Evolutionary conservation across 2,888 invertebrate genomes (phyloP).

Genomic region (Esperia sulphurella): DNA sequence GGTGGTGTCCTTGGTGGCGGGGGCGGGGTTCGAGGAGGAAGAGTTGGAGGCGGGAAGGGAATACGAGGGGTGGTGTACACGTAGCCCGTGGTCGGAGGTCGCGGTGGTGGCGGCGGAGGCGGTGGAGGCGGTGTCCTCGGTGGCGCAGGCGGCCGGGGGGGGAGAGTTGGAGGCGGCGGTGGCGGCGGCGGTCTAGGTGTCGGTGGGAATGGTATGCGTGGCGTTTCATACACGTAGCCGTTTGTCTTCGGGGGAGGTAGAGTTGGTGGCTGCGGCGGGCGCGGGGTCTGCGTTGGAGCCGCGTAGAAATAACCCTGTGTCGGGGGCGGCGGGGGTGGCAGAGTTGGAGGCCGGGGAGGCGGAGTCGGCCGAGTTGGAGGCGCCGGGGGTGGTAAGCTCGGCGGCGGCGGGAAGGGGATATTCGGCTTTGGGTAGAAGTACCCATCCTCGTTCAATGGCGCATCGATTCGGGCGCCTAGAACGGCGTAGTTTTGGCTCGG

Average conservation of each 20-base stretch:
- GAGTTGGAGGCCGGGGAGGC: constrained; percentile 9
- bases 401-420: constrained; percentile 61
- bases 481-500: constrained; percentile 64
- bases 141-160: constrained; percentile 1
- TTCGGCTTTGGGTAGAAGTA: constrained; percentile 71
- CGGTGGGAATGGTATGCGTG: constrained; percentile 13
- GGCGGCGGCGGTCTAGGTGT: constrained; percentile 18
- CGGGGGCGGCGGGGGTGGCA: constrained; percentile 18
- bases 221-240: constrained; percentile 12
- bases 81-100: constrained; percentile 16
- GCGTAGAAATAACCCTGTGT: too few species aligned
- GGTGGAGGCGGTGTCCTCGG: constrained; percentile 11
- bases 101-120: constrained; percentile 11
- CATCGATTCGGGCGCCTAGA: constrained; percentile 54
- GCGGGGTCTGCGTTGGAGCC: neutral
- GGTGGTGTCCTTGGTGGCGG: constrained; percentile 7
- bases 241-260: constrained; percentile 11
- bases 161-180: constrained; percentile 13
- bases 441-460: constrained; percentile 63
- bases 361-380: constrained; percentile 15
- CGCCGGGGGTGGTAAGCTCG: constrained; percentile 24
- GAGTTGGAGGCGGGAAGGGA: constrained; percentile 11
- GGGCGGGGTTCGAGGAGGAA: too few species aligned
- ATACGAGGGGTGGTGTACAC: constrained; percentile 8
- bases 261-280: constrained; percentile 3